Evolutionary conservation across 2,113 vertebrate genomes (phyloP), one percentile per base, ranked within the genome.

Genomic region (Cephalopholis sonnerati): DNA sequence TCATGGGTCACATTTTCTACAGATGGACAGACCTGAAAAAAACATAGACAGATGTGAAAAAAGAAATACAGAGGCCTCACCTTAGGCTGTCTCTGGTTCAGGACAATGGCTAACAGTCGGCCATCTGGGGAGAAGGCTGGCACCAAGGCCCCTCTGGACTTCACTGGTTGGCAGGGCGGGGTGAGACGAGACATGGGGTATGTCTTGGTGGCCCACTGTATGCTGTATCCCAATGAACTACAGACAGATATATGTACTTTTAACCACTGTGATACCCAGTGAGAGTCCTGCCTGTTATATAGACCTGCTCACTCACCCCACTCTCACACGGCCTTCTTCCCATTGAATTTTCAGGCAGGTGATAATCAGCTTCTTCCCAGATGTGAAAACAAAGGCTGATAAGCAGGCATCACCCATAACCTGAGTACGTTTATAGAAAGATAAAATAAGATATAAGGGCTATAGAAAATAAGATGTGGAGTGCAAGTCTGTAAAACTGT

Each of bases 61-160:
- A 44, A 29, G 8, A 78, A 4, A 32, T 0, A 72, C 3, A 39
- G 4, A 27, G 18, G 57, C 1, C 4, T 79, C 75, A 99, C 98
- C 96, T 96, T 95, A 63, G 97, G 97, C 84, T 97, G 94, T 72
- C 75, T 97, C 90, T 99, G 98, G 91, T 99, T 99, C 72, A 99
- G 75, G 74, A 95, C 91, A 2, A 99, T 71, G 57, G 98, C 97
- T 83, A 99, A 90, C 0, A 96, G 77, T 65, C 93, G 93, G 6
- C 97, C 97, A 77, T 99, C 97, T 65, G 95, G 95, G 62, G 98
- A 97, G 92, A 98, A 96, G 0, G 95, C 93, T 58, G 96, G 84
- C 1, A 98, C 82, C 22, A 99, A 92, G 57, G 97, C 96, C 86
- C 98, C 98, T 93, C 96, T 96, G 79, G 97, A 98, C 83, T 97